phyloP scores from a whole-genome alignment of 2,888 invertebrate genomes.

The Cartodere bifasciata region DNA sequence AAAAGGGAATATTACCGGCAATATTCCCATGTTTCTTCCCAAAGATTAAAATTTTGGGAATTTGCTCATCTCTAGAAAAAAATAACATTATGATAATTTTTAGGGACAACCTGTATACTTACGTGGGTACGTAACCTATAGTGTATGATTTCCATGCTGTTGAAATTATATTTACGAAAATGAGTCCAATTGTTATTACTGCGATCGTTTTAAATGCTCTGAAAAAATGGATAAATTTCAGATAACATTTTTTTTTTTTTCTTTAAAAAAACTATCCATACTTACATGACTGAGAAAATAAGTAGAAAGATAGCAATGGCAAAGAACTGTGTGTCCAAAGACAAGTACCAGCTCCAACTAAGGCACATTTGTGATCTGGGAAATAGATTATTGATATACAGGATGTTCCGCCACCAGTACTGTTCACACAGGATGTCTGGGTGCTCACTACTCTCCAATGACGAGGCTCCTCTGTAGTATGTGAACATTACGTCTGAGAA shows the following conservation, averaged over 20 bases:
- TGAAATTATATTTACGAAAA: constrained; percentile 26
- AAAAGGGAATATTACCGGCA: too few species aligned
- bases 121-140: constrained; percentile 35
- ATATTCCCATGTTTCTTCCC: too few species aligned
- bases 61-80: too few species aligned
- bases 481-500: constrained; percentile 32
- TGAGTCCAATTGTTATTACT: constrained; percentile 20
- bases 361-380: constrained; percentile 36
- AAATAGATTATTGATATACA: constrained; percentile 39
- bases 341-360: constrained; percentile 40
- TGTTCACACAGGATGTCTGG: constrained; percentile 33
- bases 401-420: constrained; percentile 41
- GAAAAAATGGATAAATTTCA: constrained; percentile 15
- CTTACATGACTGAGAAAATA: constrained; percentile 36
- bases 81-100: too few species aligned
- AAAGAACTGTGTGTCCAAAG: constrained; percentile 39
- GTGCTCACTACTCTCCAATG: constrained; percentile 30
- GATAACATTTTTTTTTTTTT: neutral
- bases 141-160: constrained; percentile 32
- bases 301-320: constrained; percentile 29
- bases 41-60: too few species aligned
- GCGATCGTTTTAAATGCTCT: constrained; percentile 31
- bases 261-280: too few species aligned
- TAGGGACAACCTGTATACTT: constrained; percentile 20
- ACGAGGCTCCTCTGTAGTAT: constrained; percentile 30